Conservation (phyloP, 2,888 invertebrate genomes). For the Chymomyza procnemis region DNA sequence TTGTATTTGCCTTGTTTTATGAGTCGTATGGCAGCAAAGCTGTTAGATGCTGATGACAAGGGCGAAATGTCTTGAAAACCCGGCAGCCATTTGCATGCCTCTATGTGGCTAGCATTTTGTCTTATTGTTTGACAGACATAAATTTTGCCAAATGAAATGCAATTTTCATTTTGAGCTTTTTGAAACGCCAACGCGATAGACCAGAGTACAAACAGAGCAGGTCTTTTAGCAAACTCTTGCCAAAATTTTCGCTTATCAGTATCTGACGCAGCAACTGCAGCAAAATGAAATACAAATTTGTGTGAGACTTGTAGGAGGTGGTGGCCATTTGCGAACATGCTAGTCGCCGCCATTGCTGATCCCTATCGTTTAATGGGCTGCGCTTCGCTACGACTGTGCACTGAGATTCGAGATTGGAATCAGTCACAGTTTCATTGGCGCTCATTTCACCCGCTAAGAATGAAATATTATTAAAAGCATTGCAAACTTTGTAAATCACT, state of each 20-base stretch:
- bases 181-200: conserved; percentile 4
- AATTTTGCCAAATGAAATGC: conserved; percentile 11
- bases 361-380: conserved; percentile 63
- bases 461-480: conserved; percentile 2
- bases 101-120: neutral
- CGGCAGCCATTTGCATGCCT: conserved; percentile 44
- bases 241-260: conserved; percentile 1
- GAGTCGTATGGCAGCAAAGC: conserved; percentile 36
- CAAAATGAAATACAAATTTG: conserved; percentile 5
- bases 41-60: conserved; percentile 43
- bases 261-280: neutral
- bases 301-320: conserved; percentile 53
- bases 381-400: conserved; percentile 59
- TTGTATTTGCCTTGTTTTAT: conserved; percentile 46
- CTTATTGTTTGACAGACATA: neutral
- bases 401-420: conserved; percentile 57
- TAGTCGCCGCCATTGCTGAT: conserved; percentile 45
- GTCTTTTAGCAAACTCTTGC: neutral
- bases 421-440: conserved; percentile 31
- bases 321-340: conserved; percentile 40
- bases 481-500: conserved; percentile 5
- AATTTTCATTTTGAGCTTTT: conserved; percentile 4
- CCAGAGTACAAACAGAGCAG: neutral
- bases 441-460: conserved; percentile 49
- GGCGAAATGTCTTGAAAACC: conserved; percentile 18